Percentiles rank a stretch among this genome's conserved stretches.
These are phyloP conservation scores for Eustalomyia histrio DNA, from an alignment of 2,888 invertebrate genomes.

Conservation along the genomic window DNA sequence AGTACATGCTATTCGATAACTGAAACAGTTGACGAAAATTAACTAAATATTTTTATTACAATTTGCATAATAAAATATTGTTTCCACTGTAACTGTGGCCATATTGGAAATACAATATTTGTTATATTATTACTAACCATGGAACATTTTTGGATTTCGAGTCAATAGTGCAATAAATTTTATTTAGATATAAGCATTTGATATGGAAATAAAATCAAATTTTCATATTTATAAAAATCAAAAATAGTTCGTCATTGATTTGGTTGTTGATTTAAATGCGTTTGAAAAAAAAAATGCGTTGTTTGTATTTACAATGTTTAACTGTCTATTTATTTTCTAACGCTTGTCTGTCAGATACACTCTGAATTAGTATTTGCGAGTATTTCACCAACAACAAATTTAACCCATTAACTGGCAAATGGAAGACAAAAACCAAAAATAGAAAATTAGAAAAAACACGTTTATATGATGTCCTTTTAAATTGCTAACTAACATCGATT, in stretches of 20 bases:
- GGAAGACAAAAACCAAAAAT: no score
- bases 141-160: not conserved
- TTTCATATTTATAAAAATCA: slow-evolving; percentile 17
- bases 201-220: slow-evolving; percentile 15
- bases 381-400: not conserved
- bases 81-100: no score
- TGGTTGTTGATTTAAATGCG: slow-evolving; percentile 20
- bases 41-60: no score
- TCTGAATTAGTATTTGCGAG: not conserved
- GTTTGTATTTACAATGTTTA: slow-evolving; percentile 11
- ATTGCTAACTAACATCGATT: no score
- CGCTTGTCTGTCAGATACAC: not conserved
- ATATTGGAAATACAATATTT: no score
- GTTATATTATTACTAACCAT: not conserved
- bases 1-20: no score
- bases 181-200: not conserved
- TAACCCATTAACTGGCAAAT: not conserved
- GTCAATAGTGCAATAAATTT: not conserved
- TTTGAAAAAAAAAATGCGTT: slow-evolving; percentile 47
- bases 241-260: slow-evolving; percentile 36
- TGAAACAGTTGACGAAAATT: no score
- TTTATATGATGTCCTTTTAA: no score
- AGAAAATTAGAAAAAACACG: no score
- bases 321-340: slow-evolving; percentile 4
- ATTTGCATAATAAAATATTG: no score